Base-by-base conservation (phyloP, 1,140 invertebrate species). In the Eubasilissa regina region DNA sequence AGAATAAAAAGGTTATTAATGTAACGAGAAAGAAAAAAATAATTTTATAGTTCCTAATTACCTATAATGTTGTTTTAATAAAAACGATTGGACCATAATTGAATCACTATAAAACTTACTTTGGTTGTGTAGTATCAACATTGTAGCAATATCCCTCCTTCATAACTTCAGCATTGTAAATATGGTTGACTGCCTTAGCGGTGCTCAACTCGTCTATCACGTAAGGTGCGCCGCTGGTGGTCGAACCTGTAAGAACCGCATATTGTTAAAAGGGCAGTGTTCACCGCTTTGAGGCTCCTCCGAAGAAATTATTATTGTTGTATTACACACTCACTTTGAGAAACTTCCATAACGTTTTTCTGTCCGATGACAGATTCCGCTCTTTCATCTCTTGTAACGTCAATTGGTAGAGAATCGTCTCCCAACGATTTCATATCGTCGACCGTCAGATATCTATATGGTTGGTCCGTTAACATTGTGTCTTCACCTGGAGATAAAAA, bases 361-460 rank as follows among this genome's bases (percentile, higher is more conserved):
- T 89, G 88, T 75, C 88, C 88, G 84, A 89, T 82, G 0, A 86
- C 86, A 0, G 88, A 89, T 70, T 94, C 93, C 12, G 94, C 92
- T 11, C 94, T 91, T 86, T 97, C 96, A 84, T 98, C 96, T 79
- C 95, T 92, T 0, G 95, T 97, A 10, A 97, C 96, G 85, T 98
- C 96, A 83, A 97, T 97, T 0, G 96, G 96, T 48, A 97, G 88
- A 4, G 96, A 97, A 89, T 98, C 97, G 85, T 98, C 97, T 58
- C 96, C 95, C 47, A 98, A 88, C 77, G 95, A 96, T 88, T 98
- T 98, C 96, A 98, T 97, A 85, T 98, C 94, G 87, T 98, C 97
- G 45, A 95, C 94, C 3, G 97, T 97, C 75, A 98, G 89, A 88
- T 98, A 98, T 75, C 96, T 91, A 86, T 97, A 98, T 0, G 96